These are phyloP conservation scores for Limnephilus marmoratus DNA, from an alignment of 2,888 invertebrate genomes.

Conservation along the genomic window DNA sequence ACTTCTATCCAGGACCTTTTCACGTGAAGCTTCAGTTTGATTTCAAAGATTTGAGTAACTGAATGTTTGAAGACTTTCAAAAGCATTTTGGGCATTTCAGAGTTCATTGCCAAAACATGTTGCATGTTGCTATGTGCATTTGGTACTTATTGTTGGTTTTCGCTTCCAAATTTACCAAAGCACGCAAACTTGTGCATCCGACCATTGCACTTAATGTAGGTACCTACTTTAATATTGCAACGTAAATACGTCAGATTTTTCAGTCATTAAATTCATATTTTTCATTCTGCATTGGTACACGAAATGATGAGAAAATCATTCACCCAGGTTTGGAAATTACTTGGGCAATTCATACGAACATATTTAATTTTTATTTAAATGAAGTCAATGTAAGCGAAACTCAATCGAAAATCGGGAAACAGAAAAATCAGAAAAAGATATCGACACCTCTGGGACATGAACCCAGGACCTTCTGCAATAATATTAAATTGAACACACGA, in stretches of 20 bases:
- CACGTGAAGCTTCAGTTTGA: background rate
- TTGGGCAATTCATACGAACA: background rate
- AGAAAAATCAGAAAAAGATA: no score
- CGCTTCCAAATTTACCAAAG: constrained; percentile 2
- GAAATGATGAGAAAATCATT: background rate
- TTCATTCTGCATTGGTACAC: background rate
- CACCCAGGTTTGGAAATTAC: background rate
- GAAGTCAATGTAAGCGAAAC: no score
- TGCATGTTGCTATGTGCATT: constrained; percentile 48
- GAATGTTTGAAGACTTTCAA: background rate
- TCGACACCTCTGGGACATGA: no score
- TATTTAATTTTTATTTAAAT: no score
- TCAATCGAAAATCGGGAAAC: no score
- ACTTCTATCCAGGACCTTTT: background rate
- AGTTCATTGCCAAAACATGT: constrained; percentile 56
- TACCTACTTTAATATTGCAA: background rate
- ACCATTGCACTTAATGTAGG: background rate
- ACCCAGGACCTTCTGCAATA: no score
- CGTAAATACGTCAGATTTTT: background rate
- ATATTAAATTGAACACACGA: background rate
- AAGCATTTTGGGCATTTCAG: constrained; percentile 4
- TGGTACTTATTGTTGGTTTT: constrained; percentile 51
- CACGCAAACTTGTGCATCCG: constrained; percentile 41
- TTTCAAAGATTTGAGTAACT: background rate
- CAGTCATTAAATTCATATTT: background rate